phyloP scores from a whole-genome alignment of 2,888 invertebrate genomes.

The Amphiduros pacificus region DNA sequence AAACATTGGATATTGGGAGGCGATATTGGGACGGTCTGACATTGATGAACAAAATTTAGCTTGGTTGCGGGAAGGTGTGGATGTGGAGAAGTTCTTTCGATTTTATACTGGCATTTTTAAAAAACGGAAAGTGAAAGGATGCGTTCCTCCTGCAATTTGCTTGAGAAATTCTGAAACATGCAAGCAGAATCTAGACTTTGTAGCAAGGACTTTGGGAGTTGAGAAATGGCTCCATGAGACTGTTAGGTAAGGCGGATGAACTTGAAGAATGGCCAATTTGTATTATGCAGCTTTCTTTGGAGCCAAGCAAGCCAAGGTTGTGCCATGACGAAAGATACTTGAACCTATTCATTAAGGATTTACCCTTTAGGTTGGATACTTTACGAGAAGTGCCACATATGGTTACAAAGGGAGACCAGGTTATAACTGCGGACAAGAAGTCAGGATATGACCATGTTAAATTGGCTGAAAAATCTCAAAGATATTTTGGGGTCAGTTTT shows the following conservation, averaged over 20 bases:
- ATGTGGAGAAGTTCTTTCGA: not conserved
- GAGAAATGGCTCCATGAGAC: not conserved
- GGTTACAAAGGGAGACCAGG: not conserved
- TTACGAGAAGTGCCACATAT: not conserved
- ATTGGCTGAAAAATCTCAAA: not conserved
- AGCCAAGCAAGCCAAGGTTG: not conserved
- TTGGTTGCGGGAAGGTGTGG: not conserved
- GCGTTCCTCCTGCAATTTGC: not conserved
- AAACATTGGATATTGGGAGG: not conserved
- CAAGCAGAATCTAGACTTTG: not conserved
- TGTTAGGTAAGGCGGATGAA: not conserved
- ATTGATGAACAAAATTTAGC: not conserved
- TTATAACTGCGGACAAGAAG: not conserved
- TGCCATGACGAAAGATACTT: not conserved
- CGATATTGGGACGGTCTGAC: not conserved
- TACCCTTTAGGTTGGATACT: not conserved
- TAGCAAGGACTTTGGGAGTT: not conserved
- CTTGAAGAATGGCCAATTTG: not conserved
- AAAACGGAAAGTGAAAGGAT: not conserved
- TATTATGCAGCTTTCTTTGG: not conserved
- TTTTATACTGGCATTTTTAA: not conserved
- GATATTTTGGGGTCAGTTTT: not conserved
- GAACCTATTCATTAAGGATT: not conserved
- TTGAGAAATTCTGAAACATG: not conserved
- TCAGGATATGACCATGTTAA: not conserved